A percentile compares a stretch with the other conserved stretches of the same genome.
Conservation (phyloP, 2,797 vertebrate genomes). For the Silurus aristotelis region DNA sequence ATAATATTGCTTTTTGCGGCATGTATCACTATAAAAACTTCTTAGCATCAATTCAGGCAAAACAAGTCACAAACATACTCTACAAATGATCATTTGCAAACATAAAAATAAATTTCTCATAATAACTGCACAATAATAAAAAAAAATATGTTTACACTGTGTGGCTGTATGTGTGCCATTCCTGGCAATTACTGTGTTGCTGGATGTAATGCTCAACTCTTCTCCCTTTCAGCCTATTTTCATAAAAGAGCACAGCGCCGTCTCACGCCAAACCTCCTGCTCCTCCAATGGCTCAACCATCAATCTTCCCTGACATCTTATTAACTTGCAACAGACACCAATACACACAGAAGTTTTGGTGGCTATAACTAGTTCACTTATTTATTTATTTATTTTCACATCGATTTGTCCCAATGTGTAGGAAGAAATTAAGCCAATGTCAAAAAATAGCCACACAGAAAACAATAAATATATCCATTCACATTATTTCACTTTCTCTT, state of each 20-base stretch:
- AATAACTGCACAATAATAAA: neutral
- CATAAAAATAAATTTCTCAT: neutral
- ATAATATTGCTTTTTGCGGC: neutral
- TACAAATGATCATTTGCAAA: neutral
- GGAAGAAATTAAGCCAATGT: constrained; percentile 46
- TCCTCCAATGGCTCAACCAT: constrained; percentile 49
- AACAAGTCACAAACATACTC: neutral
- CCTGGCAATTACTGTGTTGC: constrained; percentile 13
- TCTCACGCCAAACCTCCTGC: constrained; percentile 44
- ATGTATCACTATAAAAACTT: neutral
- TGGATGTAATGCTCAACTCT: constrained; percentile 43
- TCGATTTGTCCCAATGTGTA: constrained; percentile 56
- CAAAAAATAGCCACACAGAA: constrained; percentile 45
- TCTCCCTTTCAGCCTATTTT: constrained; percentile 50
- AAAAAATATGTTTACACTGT: neutral
- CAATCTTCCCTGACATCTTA: constrained; percentile 64
- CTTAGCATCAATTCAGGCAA: neutral
- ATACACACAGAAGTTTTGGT: constrained; percentile 58
- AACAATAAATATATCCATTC: constrained; percentile 46
- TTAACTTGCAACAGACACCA: constrained; percentile 62
- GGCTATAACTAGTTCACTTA: constrained; percentile 54
- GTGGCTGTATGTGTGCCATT: neutral
- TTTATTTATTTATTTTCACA: constrained; percentile 50
- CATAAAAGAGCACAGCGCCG: constrained; percentile 51
- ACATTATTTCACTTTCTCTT: constrained; percentile 28